Percentiles rank a stretch among this genome's conserved stretches.
These are phyloP conservation scores for Anser brachyrhynchus DNA, from an alignment of 2,113 vertebrate genomes.

Conservation along the genomic window DNA sequence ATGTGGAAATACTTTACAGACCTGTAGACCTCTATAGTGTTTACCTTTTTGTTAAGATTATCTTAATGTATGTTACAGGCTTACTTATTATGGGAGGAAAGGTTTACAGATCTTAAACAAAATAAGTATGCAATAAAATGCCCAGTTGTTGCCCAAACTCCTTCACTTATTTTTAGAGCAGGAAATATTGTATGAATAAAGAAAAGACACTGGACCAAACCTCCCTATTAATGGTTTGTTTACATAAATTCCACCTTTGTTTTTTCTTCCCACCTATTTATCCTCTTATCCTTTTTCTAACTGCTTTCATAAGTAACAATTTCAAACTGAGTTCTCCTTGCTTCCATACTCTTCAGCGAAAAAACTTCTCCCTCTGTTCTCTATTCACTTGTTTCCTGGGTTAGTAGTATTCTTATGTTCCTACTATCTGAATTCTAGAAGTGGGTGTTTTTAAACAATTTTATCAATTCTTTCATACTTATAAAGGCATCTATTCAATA, in stretches of 20 bases:
- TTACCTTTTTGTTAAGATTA: slow-evolving; percentile 13
- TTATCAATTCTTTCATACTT: slow-evolving; percentile 2
- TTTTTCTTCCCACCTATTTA: neutral
- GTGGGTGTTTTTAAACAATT: neutral
- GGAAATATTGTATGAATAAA: neutral
- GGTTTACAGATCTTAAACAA: neutral
- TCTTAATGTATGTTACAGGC: neutral
- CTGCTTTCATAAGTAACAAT: neutral
- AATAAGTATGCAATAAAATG: neutral
- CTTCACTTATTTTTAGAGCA: neutral
- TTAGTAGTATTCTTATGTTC: slow-evolving; percentile 11
- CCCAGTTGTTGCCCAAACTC: neutral
- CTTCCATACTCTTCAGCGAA: neutral
- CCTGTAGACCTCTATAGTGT: neutral
- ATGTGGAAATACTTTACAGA: neutral
- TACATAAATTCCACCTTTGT: neutral
- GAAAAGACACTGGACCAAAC: neutral
- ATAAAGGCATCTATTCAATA: neutral
- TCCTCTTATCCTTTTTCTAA: neutral
- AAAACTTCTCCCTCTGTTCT: neutral
- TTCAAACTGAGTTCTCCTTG: neutral
- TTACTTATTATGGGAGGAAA: neutral
- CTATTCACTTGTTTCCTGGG: neutral
- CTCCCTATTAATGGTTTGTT: neutral
- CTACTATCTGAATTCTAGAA: neutral